These are phyloP conservation scores for Neopelma chrysocephalum DNA, from an alignment of 2,797 vertebrate species.

Conservation along the genomic window DNA sequence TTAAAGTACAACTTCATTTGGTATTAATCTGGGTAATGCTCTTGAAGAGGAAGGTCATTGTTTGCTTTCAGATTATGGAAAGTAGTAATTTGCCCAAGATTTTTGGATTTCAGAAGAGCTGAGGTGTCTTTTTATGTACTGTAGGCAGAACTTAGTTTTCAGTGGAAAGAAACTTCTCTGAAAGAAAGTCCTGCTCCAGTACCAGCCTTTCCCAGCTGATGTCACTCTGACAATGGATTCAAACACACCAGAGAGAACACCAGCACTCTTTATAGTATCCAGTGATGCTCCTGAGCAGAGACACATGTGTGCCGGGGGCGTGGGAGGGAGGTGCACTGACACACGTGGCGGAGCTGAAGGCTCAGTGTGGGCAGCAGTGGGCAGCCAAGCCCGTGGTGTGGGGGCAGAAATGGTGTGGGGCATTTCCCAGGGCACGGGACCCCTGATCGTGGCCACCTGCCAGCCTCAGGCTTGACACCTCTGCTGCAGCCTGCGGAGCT, in stretches of 20 bases:
- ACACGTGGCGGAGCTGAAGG: neutral
- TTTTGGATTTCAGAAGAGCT: neutral
- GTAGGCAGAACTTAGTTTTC: neutral
- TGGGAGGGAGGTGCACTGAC: neutral
- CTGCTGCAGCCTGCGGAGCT: neutral
- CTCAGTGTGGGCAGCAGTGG: neutral
- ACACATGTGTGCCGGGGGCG: fast-evolving
- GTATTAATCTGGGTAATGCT: neutral
- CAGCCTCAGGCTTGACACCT: fast-evolving
- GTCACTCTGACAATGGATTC: conserved; percentile 10
- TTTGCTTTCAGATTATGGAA: neutral
- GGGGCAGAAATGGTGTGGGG: neutral
- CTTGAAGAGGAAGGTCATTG: neutral
- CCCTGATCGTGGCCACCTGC: no score
- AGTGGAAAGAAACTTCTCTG: neutral
- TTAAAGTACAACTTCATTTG: neutral
- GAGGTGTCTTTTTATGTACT: fast-evolving
- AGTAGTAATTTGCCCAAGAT: neutral
- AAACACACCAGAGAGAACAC: neutral
- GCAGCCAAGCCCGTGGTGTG: neutral
- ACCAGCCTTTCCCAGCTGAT: conserved; percentile 12
- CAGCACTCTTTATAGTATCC: neutral
- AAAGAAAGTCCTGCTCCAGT: neutral
- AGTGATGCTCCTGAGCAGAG: neutral
- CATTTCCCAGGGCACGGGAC: neutral